Evolutionary conservation across 1,140 invertebrate species (phyloP), one percentile per base, ranked within the genome.

Genomic region (Pachypeltis micranthus): DNA sequence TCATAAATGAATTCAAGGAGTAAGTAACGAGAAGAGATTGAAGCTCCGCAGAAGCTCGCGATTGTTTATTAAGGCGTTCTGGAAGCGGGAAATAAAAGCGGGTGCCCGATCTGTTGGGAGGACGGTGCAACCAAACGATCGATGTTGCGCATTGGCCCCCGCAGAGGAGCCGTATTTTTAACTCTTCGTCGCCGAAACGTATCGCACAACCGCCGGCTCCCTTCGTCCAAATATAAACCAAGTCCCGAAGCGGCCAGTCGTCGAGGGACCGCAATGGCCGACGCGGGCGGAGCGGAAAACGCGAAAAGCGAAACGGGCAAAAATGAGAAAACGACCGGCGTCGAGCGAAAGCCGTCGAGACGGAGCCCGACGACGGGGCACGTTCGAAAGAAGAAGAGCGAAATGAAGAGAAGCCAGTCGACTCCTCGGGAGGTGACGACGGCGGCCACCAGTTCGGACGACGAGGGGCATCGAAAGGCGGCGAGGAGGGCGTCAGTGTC

Each of bases 311-410:
- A 51, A 4, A n/a, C n/a, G 34, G 47, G 47, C 12, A 51, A 51
- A 51, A 39, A 39, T 16, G 47, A 51, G 23, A 4, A 4, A 4
- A 21, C 7, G 47, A 21, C 7, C 4, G 21, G 4, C 12, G 21
- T 47, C n/a, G 63, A 47, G 27, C 1, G 28, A 14, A 44, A 39
- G 31, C 31, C 34, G 58, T 23, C 54, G n/a, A 39, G 66, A 28
- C 59, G 66, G 2, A 67, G 63, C 24, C 63, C 63, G 24, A 67
- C 59, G 23, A 67, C 63, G 24, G 63, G 63, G 1, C 66, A 67
- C 39, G 26, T 47, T 12, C 31, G 54, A 19, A 2, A 61, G 31
- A 62, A 47, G 55, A 59, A 59, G 55, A 29, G 10, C 7, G 55
- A 57, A 25, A 7, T 57, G 10, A 57, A 57, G 27, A 57, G 55